Base-by-base conservation (phyloP, 2,797 vertebrate genomes). In the Diglossa cyanea region DNA sequence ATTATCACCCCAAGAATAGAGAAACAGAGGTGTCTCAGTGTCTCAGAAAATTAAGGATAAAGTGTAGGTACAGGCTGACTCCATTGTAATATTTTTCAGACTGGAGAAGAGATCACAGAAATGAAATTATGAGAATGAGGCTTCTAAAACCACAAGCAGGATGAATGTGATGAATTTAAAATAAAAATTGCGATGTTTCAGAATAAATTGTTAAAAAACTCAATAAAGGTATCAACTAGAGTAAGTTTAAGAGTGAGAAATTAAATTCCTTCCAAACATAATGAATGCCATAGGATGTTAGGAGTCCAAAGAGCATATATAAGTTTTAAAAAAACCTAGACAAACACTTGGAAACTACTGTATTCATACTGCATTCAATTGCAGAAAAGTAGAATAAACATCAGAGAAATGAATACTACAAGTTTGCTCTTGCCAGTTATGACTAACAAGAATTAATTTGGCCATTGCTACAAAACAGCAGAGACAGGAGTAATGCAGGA, bases 21-120 rank as follows among this genome's bases (percentile, higher is more conserved):
- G 42, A 84, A 88, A 70, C 15, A 60, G 68, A 92, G 33, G 26
- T 65, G 45, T 68, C 84, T 65, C 33, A 72, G 26, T 65, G 45
- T 68, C 84, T 65, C 33, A 72, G 50, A 62, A 55, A 40, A 88
- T 71, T 65, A 88, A 68, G 11, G 20, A 82, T 85, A 30, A 92
- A 80, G 20, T 16, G 4, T 5, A 91, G 26, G 50, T 72, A n/a
- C 25, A 55, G 45, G 26, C 8, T 68, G 47, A 31, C 24, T 86
- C 33, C n/a, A 39, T 2, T n/a, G 2, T 9, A 71, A 50, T 33
- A 45, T 50, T 81, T 62, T 65, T 91, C 54, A 65, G 18, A 65
- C 2, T 45, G 20, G 7, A 84, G 24, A 50, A 92, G n/a, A 83
- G 13, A 83, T 6, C 67, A 66, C 17, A 33, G n/a, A 66, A 63